Evolutionary conservation across 1,140 invertebrate genomes (phyloP).

Genomic region (Mamestra configurata): DNA sequence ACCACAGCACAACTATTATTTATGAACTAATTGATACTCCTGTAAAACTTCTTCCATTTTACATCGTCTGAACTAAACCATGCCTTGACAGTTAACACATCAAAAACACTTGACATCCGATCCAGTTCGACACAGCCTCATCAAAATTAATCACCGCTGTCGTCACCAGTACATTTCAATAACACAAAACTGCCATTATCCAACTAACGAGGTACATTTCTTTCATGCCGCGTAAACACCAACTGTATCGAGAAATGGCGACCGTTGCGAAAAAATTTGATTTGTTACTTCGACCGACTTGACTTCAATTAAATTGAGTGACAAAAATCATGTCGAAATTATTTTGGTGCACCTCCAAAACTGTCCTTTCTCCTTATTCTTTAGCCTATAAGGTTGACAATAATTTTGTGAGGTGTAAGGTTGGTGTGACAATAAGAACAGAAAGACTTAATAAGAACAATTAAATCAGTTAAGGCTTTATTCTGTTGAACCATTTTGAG

Average conservation of each 20-base stretch:
- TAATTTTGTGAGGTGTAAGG: background rate
- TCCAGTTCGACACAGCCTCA: background rate
- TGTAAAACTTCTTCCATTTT: too few species aligned
- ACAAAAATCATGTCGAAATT: conserved; percentile 77
- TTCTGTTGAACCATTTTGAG: conserved; percentile 73
- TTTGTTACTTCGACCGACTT: conserved; percentile 77
- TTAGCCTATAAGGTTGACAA: conserved; percentile 19
- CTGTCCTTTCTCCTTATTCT: conserved; percentile 46
- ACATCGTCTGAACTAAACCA: too few species aligned
- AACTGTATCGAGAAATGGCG: conserved; percentile 72
- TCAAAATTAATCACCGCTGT: conserved; percentile 62
- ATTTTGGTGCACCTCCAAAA: conserved; percentile 44
- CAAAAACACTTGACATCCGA: background rate
- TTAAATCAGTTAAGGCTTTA: conserved; percentile 83
- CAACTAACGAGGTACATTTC: conserved; percentile 82
- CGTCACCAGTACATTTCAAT: conserved; percentile 70
- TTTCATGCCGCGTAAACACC: conserved; percentile 70
- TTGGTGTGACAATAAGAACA: conserved; percentile 73
- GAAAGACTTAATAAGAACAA: conserved; percentile 78
- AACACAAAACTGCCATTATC: conserved; percentile 80
- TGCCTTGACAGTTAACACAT: background rate
- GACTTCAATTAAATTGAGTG: conserved; percentile 80
- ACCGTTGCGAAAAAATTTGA: conserved; percentile 83
- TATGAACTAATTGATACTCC: too few species aligned
- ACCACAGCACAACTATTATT: too few species aligned